Evolutionary conservation across 2,113 vertebrate genomes (phyloP).

Genomic region (Ageneiosus marmoratus): DNA sequence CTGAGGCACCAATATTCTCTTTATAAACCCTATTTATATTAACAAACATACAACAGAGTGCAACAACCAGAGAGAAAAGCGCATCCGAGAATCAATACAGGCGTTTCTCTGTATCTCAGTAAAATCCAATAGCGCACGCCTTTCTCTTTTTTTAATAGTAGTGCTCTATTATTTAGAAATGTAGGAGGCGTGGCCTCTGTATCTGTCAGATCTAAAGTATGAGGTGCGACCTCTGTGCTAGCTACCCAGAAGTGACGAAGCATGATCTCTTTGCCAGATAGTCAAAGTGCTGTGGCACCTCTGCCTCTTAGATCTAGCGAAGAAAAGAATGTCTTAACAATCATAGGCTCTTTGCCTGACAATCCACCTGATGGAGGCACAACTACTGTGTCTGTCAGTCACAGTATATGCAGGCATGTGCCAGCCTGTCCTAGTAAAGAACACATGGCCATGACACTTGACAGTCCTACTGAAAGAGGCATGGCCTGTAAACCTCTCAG

Average conservation of each 20-base stretch:
- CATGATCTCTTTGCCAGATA: background rate
- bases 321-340: background rate
- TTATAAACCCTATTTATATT: background rate
- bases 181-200: background rate
- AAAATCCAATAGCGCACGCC: background rate
- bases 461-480: background rate
- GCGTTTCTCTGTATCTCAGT: background rate
- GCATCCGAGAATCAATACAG: conserved; percentile 1
- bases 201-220: background rate
- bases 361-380: background rate
- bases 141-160: background rate
- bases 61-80: background rate
- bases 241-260: background rate
- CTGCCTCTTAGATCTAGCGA: background rate
- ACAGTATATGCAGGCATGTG: background rate
- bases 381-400: background rate
- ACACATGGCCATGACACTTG: no score
- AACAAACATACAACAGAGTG: background rate
- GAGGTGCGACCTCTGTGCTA: background rate
- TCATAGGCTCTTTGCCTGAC: background rate
- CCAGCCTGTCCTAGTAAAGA: no score
- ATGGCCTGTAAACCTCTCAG: background rate
- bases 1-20: background rate
- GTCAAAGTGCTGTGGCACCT: background rate
- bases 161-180: conserved; percentile 4